Evolutionary conservation across 92 coral and sea anemone species (phyloP), one percentile per base, ranked within the genome.

Genomic region (Siderastrea siderea): DNA sequence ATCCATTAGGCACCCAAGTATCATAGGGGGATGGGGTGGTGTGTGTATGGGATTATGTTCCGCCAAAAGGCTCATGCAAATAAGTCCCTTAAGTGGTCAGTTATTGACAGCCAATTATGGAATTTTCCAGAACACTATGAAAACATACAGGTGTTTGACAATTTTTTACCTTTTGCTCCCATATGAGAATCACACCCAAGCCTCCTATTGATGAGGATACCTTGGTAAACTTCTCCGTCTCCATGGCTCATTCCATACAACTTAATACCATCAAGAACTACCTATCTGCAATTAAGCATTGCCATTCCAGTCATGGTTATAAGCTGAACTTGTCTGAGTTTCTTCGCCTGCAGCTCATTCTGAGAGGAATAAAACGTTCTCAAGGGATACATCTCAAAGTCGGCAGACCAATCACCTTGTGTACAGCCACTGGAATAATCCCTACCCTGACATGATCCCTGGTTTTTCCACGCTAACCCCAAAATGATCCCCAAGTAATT

Each of bases 21-120:
- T 52, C 91, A 86, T 70, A 48, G 68, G 49, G 91, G 94, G 2
- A 16, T 91, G n/a, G 93, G 93, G 47, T 90, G 93, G 93, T 90
- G 90, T 54, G 81, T 90, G 1, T 90, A 85, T 47, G 91, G 86
- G 61, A 58, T 80, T 6, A 91, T 81, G 60, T 91, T 91, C 49
- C 60, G 91, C 48, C 70, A 77, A 60, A 86, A 91, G 78, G 88
- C 94, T 10, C 84, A 88, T 52, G 50, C 43, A 16, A 80, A 75
- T 46, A 82, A 74, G n/a, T 65, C 81, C 43, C n/a, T n/a, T n/a
- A n/a, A n/a, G n/a, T n/a, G n/a, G n/a, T n/a, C n/a, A n/a, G n/a
- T n/a, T n/a, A n/a, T n/a, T n/a, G n/a, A n/a, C n/a, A n/a, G n/a
- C n/a, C n/a, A n/a, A n/a, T n/a, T n/a, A n/a, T n/a, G n/a, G 86